Conservation (phyloP, 2,888 invertebrate species). For the Aphrophora alni region DNA sequence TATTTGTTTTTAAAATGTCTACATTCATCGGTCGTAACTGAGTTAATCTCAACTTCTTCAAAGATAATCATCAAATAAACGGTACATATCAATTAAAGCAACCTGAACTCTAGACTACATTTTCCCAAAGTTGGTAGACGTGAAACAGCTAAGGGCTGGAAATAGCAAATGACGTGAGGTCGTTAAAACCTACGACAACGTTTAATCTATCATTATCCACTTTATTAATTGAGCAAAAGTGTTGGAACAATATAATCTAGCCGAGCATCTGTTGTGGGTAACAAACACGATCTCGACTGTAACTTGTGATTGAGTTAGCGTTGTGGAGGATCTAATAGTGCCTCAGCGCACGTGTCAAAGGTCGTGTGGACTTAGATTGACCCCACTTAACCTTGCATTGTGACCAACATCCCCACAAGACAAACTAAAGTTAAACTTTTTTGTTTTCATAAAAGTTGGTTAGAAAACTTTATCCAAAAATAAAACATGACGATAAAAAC, state of each 20-base stretch:
- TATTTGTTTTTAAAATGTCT: too few relatives aligned
- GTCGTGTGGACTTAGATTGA: conserved; percentile 27
- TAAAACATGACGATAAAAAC: background rate
- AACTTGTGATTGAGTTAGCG: conserved; percentile 7
- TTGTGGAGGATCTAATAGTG: too few relatives aligned
- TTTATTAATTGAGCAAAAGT: background rate
- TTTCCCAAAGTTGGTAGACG: background rate
- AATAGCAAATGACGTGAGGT: background rate
- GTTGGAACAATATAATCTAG: conserved; percentile 2
- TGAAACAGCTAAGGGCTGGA: background rate
- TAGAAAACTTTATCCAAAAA: background rate
- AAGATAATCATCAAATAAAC: too few relatives aligned
- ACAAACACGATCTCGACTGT: background rate
- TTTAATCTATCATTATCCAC: conserved; percentile 2
- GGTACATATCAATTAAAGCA: too few relatives aligned
- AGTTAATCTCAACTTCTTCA: too few relatives aligned
- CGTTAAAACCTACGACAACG: background rate
- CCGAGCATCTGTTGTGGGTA: background rate
- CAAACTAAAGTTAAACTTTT: background rate
- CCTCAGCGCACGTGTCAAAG: background rate
- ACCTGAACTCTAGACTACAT: background rate
- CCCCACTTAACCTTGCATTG: conserved; percentile 32
- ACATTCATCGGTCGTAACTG: too few relatives aligned
- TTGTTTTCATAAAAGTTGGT: background rate
- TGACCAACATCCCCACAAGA: conserved; percentile 14